Base-by-base conservation (phyloP, 2,797 vertebrate species). In the Alcedo quadribrachys region DNA sequence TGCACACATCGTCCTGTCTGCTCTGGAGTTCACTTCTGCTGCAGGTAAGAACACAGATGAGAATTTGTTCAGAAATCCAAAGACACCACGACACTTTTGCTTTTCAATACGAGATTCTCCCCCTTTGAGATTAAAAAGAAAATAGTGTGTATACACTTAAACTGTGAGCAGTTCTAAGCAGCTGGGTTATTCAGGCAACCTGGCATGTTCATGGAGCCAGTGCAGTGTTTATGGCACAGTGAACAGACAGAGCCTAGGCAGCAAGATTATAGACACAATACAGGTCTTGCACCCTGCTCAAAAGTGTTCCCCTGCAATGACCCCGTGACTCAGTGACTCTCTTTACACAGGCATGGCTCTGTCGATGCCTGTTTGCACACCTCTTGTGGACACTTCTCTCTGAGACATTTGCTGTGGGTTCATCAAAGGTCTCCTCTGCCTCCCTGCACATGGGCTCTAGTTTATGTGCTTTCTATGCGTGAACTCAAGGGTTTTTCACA, bases 1-100 rank as follows among this genome's bases (percentile, higher is more conserved):
- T 28, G 15, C 6, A 3, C 8, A 8, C 15, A 5, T 7, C 3
- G 4, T 12, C 5, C 4, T 6, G 24, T 8, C 8, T 5, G 5
- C 24, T 22, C 21, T 12, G 3, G 8, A 2, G 13, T 14, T 18
- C 18, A 3, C 9, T 24, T 5, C 53, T 15, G 11, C 5, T 54
- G 27, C 27, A 4, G 46, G 60, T 6, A 2, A 6, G 10, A 33
- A 4, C 5, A 15, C 19, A 2, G 8, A 1, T 2, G 5, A 17
- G 61, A 9, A 3, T 58, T n/a, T 28, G 6, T 5, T 24, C 30
- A 2, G 55, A 7, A 46, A 3, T 9, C 8, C 15, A 25, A 0
- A 53, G 15, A 18, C 28, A 18, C 28, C 30, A 17, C 18, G 10
- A 10, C 51, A 53, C 51, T 16, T 18, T 30, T 51, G 50, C 27